Evolutionary conservation across 2,888 invertebrate genomes (phyloP).

Genomic region (Meganola albula): DNA sequence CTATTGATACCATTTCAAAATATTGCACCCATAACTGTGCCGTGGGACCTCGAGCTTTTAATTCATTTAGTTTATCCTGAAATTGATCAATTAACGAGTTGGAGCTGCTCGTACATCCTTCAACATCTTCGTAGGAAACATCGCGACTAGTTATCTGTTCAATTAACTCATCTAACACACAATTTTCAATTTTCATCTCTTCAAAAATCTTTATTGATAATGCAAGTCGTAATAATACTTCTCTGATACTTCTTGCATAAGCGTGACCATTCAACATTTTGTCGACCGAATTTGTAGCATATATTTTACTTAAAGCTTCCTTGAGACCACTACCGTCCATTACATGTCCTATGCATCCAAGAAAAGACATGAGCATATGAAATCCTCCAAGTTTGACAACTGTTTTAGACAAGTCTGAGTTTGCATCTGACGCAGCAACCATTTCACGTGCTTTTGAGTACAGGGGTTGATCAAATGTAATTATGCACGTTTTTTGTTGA

Average conservation of each 20-base stretch:
- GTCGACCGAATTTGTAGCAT: conserved; percentile 35
- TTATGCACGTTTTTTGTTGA: conserved; percentile 8
- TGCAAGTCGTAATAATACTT: conserved; percentile 31
- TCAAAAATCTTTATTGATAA: conserved; percentile 24
- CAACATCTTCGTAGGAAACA: conserved; percentile 34
- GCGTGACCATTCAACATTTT: conserved; percentile 36
- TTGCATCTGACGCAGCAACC: conserved; percentile 17
- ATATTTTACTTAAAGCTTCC: conserved; percentile 21
- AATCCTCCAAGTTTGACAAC: conserved; percentile 42
- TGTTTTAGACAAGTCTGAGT: conserved; percentile 16
- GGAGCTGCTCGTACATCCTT: conserved; percentile 19
- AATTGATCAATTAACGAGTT: conserved; percentile 21
- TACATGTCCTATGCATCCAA: conserved; percentile 36
- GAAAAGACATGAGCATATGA: conserved; percentile 34
- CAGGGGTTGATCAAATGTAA: conserved; percentile 41
- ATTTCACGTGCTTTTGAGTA: conserved; percentile 39
- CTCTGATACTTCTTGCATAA: conserved; percentile 38
- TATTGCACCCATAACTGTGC: conserved; percentile 41
- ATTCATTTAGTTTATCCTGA: conserved; percentile 23
- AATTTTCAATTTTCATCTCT: conserved; percentile 28
- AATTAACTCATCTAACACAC: conserved; percentile 20
- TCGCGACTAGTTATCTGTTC: conserved; percentile 14
- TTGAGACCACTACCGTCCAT: conserved; percentile 38
- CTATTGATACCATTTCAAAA: conserved; percentile 37
- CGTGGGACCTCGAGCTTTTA: conserved; percentile 26